These are phyloP conservation scores for Grallaria varia DNA, from an alignment of 2,113 vertebrate species.

Conservation along the genomic window DNA sequence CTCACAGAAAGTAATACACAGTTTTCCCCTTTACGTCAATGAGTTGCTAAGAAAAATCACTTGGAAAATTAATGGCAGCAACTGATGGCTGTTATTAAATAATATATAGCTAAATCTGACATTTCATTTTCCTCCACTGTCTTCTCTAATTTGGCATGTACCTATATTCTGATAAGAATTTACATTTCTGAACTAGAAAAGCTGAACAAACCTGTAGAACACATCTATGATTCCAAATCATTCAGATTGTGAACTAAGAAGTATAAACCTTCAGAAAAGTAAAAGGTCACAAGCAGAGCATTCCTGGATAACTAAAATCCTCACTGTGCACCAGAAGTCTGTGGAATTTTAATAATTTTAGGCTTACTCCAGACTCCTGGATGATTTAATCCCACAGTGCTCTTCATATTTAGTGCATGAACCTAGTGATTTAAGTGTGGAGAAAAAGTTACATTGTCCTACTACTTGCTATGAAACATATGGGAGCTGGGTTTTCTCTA, in stretches of 20 bases:
- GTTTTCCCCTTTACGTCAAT: background rate
- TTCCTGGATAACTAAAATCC: background rate
- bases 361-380: background rate
- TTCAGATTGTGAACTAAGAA: background rate
- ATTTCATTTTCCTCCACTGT: background rate
- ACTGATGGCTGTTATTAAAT: background rate
- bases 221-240: background rate
- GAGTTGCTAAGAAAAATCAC: background rate
- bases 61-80: background rate
- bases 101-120: background rate
- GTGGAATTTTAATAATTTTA: background rate
- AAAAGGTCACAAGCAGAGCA: background rate
- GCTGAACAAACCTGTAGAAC: background rate
- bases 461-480: background rate
- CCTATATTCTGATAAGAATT: background rate
- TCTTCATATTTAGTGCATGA: background rate
- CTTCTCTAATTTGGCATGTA: background rate
- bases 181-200: background rate
- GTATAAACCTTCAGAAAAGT: background rate
- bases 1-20: background rate
- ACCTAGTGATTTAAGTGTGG: background rate
- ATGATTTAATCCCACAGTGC: background rate
- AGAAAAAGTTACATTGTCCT: background rate
- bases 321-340: background rate
- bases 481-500: background rate